Conservation (phyloP, 92 coral and sea anemone genomes). For the Pocillopora grandis region DNA sequence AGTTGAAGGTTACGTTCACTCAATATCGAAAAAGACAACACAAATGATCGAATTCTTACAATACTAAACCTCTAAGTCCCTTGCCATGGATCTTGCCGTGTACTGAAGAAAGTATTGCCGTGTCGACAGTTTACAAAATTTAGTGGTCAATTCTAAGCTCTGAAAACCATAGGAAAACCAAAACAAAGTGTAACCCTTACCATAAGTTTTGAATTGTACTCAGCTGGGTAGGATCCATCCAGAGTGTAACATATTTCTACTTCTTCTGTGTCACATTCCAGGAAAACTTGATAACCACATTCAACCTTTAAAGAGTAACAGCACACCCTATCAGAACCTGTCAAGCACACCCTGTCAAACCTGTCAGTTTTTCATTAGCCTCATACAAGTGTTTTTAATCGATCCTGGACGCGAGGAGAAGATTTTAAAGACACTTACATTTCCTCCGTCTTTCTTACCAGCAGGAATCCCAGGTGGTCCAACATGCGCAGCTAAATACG, state of each 20-base stretch:
- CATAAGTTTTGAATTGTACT: constrained; percentile 27
- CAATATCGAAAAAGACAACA: not conserved
- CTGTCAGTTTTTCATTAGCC: too few relatives aligned
- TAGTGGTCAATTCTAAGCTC: not conserved
- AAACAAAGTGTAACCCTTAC: constrained; percentile 17
- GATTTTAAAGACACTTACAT: constrained; percentile 39
- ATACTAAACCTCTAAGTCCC: too few relatives aligned
- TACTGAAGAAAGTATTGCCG: too few relatives aligned
- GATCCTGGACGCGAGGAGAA: not conserved
- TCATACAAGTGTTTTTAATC: not conserved
- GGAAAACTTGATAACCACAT: constrained; percentile 56
- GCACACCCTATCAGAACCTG: too few relatives aligned
- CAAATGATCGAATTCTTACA: not conserved
- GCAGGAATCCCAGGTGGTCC: constrained; percentile 46
- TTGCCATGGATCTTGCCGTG: too few relatives aligned
- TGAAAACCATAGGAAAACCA: not conserved
- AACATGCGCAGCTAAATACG: constrained; percentile 38
- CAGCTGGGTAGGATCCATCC: constrained; percentile 62
- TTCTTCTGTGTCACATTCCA: constrained; percentile 53
- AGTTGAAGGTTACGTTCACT: not conserved
- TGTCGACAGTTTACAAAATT: too few relatives aligned
- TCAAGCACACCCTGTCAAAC: too few relatives aligned
- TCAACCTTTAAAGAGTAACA: constrained; percentile 52
- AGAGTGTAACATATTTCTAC: constrained; percentile 66
- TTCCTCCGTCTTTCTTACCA: constrained; percentile 42